Percentiles rank a stretch among this genome's conserved stretches.
These are phyloP conservation scores for Acanthis flammea DNA, from an alignment of 2,797 vertebrate genomes.

Conservation along the genomic window DNA sequence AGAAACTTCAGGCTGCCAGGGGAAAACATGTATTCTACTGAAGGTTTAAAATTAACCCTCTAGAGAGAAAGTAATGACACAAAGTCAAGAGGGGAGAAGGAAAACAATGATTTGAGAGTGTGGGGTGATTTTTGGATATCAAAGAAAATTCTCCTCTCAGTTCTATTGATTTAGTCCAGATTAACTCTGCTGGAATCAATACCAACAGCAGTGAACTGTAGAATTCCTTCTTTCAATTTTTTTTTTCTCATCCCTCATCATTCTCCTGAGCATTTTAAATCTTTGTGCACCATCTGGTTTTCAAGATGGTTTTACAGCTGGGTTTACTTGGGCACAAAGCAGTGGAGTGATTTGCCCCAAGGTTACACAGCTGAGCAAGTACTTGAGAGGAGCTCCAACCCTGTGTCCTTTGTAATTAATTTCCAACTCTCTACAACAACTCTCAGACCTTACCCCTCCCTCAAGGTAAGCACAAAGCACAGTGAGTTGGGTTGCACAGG, in stretches of 20 bases:
- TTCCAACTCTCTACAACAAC: not conserved
- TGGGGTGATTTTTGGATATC: not conserved
- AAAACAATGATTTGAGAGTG: not conserved
- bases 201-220: not conserved
- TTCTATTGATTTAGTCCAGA: not conserved
- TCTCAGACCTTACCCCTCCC: not conserved
- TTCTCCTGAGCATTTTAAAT: not conserved
- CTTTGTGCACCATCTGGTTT: conserved; percentile 43
- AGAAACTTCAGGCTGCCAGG: not conserved
- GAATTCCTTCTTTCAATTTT: not conserved
- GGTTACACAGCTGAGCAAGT: conserved; percentile 45
- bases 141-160: not conserved
- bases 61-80: not conserved
- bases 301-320: conserved; percentile 34
- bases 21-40: not conserved
- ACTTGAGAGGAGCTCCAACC: not conserved
- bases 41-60: not conserved
- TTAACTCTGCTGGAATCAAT: not conserved
- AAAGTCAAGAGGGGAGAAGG: not conserved
- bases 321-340: conserved; percentile 25
- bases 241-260: not conserved
- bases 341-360: conserved; percentile 20
- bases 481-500: not conserved
- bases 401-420: not conserved
- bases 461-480: not conserved